Percentiles rank a stretch among this genome's conserved stretches.
These are phyloP conservation scores for Rhopilema esculentum DNA, from an alignment of 30 jellyfish, hydroid and myxozoan species.

Conservation along the genomic window DNA sequence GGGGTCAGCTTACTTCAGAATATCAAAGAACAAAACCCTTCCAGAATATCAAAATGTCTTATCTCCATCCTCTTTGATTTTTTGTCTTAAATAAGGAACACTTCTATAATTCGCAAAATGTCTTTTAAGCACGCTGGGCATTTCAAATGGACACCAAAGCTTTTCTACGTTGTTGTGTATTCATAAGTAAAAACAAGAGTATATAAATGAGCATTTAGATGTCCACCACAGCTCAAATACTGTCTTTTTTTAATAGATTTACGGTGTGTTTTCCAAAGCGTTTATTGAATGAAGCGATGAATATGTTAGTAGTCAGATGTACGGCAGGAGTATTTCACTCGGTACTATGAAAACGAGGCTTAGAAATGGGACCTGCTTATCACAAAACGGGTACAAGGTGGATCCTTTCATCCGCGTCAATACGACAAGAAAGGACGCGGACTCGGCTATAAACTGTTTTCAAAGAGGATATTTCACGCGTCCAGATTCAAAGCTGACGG, in stretches of 20 bases:
- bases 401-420: slow-evolving; percentile 15
- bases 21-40: no score
- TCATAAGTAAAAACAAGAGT: not conserved
- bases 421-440: slow-evolving; percentile 73
- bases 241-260: not conserved
- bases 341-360: not conserved
- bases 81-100: no score
- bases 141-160: not conserved
- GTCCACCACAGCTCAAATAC: no score
- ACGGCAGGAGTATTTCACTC: not conserved
- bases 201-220: no score
- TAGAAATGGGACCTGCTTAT: slow-evolving; percentile 36
- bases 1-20: no score
- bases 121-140: not conserved
- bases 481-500: not conserved
- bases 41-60: no score
- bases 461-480: not conserved
- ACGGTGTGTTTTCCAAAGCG: slow-evolving; percentile 11
- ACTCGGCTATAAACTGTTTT: not conserved
- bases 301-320: not conserved
- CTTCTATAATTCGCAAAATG: not conserved
- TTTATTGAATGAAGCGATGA: slow-evolving; percentile 26
- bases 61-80: no score
- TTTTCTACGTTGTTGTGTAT: not conserved
- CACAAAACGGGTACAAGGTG: slow-evolving; percentile 20